Conservation (phyloP, 2,888 invertebrate species). For the Eretmocerus hayati region DNA sequence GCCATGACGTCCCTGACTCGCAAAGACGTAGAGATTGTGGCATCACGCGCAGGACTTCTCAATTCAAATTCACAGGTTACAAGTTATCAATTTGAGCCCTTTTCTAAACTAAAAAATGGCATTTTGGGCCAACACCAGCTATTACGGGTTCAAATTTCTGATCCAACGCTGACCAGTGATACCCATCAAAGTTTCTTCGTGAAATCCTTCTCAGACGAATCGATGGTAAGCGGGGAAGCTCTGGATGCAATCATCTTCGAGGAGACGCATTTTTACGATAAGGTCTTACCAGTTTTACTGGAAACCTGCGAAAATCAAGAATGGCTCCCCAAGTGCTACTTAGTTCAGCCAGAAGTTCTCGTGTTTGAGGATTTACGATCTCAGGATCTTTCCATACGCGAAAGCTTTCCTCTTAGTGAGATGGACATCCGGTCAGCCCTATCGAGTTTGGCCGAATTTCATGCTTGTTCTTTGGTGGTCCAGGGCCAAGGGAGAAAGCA, state of each 20-base stretch:
- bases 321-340: conserved; percentile 39
- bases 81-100: conserved; percentile 25
- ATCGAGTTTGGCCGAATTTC: conserved; percentile 29
- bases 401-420: conserved; percentile 28
- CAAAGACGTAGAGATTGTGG: background rate
- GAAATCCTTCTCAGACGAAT: conserved; percentile 52
- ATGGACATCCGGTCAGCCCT: conserved; percentile 24
- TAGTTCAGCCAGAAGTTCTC: conserved; percentile 33
- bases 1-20: background rate
- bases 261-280: background rate
- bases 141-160: conserved; percentile 22
- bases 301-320: background rate
- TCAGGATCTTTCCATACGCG: conserved; percentile 32
- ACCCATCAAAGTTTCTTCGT: conserved; percentile 49
- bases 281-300: background rate
- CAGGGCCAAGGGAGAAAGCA: conserved; percentile 23
- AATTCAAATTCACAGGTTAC: conserved; percentile 18
- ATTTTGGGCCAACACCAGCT: conserved; percentile 31
- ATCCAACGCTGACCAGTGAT: background rate
- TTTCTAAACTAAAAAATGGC: conserved; percentile 32
- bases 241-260: conserved; percentile 41
- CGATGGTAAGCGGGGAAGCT: conserved; percentile 48
- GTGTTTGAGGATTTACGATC: conserved; percentile 45
- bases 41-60: background rate
- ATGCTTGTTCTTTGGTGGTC: conserved; percentile 32